phyloP scores from a whole-genome alignment of 2,113 vertebrate genomes.

The Boulengerochromis microlepis region DNA sequence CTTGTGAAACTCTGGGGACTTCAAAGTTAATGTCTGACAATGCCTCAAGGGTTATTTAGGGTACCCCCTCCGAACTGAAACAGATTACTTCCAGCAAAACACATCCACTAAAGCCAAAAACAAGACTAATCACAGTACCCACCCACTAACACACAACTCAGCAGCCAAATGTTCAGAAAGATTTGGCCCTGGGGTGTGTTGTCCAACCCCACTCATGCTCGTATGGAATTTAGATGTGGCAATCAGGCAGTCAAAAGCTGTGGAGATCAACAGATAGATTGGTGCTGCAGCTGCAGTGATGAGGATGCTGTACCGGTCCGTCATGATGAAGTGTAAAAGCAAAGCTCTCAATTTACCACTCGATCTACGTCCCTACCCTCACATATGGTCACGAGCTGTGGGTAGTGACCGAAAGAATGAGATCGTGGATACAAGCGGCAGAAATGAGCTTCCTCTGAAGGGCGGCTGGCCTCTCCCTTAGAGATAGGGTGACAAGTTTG shows the following conservation, averaged over 20 bases:
- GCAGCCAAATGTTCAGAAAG: background rate
- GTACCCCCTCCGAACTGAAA: background rate
- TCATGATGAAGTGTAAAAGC: background rate
- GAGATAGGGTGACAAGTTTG: background rate
- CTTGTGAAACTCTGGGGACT: background rate
- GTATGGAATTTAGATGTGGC: background rate
- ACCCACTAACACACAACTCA: background rate
- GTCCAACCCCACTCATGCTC: background rate
- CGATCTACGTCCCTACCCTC: background rate
- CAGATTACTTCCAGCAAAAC: background rate
- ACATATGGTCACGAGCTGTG: background rate
- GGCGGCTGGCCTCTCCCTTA: background rate
- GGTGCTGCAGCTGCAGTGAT: background rate
- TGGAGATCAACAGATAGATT: background rate
- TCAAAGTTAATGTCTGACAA: background rate
- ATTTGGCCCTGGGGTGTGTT: background rate
- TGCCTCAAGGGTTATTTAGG: background rate
- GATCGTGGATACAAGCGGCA: background rate
- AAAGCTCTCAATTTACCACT: background rate
- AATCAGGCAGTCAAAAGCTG: background rate
- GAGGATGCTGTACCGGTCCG: fast-evolving
- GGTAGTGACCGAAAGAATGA: background rate
- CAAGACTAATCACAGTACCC: background rate
- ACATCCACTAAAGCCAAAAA: background rate
- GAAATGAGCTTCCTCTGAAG: background rate